Percentiles rank a stretch among this genome's conserved stretches.
These are phyloP conservation scores for Heteromormyrus szaboi DNA, from an alignment of 2,797 vertebrate genomes.

Conservation along the genomic window DNA sequence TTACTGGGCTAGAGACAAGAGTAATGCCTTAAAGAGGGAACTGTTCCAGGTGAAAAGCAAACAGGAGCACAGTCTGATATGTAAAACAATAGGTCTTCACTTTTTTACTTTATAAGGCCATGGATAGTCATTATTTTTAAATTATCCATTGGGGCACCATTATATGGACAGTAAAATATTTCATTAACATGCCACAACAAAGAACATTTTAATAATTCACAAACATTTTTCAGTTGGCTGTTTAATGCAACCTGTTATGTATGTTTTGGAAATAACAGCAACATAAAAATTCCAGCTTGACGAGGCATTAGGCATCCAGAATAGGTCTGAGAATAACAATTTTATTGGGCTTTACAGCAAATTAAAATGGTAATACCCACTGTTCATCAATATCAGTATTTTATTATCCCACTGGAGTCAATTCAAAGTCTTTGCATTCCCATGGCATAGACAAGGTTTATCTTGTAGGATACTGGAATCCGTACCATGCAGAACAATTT, in stretches of 20 bases:
- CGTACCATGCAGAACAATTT: background rate
- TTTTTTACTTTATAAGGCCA: background rate
- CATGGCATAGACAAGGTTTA: background rate
- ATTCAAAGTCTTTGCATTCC: constrained; percentile 41
- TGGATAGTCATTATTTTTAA: constrained; percentile 10
- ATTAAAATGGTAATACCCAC: constrained; percentile 38
- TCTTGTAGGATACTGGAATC: background rate
- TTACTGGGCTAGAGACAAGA: background rate
- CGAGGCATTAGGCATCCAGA: background rate
- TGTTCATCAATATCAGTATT: constrained; percentile 47
- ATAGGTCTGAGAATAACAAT: constrained; percentile 8
- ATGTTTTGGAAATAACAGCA: constrained; percentile 44
- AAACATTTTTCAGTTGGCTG: constrained; percentile 44
- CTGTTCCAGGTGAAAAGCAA: background rate
- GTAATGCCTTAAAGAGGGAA: background rate
- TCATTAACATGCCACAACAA: constrained; percentile 59
- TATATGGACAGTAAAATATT: constrained; percentile 48
- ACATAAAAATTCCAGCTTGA: constrained; percentile 9
- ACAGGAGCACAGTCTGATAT: background rate
- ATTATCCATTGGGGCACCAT: constrained; percentile 40
- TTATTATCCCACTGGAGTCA: constrained; percentile 35
- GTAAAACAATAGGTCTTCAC: background rate
- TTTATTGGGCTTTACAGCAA: constrained; percentile 53
- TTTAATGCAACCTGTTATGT: constrained; percentile 50
- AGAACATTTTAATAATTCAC: constrained; percentile 48